Conservation (phyloP, 1,140 invertebrate genomes). For the Galendromus occidentalis region DNA sequence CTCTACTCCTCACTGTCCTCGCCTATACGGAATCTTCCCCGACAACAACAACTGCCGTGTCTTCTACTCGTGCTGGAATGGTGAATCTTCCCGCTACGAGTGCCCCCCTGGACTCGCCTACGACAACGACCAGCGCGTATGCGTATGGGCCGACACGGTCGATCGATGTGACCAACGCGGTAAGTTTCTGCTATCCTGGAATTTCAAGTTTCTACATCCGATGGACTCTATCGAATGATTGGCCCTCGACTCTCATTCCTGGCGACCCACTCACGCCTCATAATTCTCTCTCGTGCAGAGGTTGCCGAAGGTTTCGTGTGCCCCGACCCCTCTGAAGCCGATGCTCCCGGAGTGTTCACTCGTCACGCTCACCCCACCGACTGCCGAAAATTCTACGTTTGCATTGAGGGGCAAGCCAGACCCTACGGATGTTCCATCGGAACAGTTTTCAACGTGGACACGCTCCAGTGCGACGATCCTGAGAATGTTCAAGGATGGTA, state of each 20-base stretch:
- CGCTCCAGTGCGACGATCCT: conserved; percentile 74
- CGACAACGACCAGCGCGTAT: conserved; percentile 34
- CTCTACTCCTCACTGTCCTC: conserved; percentile 55
- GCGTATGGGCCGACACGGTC: conserved; percentile 52
- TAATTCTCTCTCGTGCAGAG: conserved; percentile 37
- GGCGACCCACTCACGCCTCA: not conserved
- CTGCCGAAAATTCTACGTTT: conserved; percentile 75
- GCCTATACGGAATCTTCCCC: conserved; percentile 76
- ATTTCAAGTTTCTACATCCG: too few species aligned
- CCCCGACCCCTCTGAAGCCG: conserved; percentile 45
- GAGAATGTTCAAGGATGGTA: conserved; percentile 84
- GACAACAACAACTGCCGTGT: conserved; percentile 70
- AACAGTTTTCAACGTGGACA: conserved; percentile 83
- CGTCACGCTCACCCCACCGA: conserved; percentile 82
- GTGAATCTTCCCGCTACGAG: conserved; percentile 72
- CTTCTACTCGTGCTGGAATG: conserved; percentile 93
- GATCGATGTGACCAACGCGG: conserved; percentile 23
- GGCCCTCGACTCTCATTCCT: not conserved
- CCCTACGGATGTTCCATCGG: conserved; percentile 88
- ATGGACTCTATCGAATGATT: not conserved
- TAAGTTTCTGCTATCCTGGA: too few species aligned
- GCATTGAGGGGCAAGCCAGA: conserved; percentile 61
- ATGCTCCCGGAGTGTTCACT: conserved; percentile 53
- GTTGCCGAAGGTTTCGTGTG: conserved; percentile 55
- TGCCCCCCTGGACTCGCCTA: conserved; percentile 83